Evolutionary conservation across 1,140 invertebrate species (phyloP), one percentile per base, ranked within the genome.

Genomic region (Plectrocnemia conspersa): DNA sequence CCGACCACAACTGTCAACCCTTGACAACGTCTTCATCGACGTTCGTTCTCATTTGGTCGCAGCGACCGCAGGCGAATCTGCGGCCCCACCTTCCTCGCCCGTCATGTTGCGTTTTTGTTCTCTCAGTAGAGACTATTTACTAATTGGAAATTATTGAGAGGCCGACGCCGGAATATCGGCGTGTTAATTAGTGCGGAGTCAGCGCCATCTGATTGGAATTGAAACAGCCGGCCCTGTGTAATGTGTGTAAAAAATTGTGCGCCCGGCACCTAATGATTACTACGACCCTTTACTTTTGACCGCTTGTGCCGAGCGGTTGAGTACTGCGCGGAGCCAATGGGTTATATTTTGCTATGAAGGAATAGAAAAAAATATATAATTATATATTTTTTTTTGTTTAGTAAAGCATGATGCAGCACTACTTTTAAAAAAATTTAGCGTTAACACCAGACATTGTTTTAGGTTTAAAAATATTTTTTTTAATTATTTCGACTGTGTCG

Each of bases 131-230:
- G 11, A 40, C 10, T 16, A 38, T 38, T 38, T 38, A 16, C 24
- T 58, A 58, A 58, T 58, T 58, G 38, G 49, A 49, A 58, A 58
- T 44, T 44, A 52, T 41, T 44, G 40, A 16, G 27, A 25, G 13
- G 6, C 27, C 15, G 24, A 18, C 44, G 32, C 11, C 29, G 2
- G 22, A 33, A 49, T 23, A 40, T 15, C 11, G 42, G 15, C 46
- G 18, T 18, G 50, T 58, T 58, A 58, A 58, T 58, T 58, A 58
- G 56, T 10, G 24, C 29, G 19, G 29, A 55, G 42, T 55, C 53
- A 54, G 46, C 50, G 45, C 56, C 56, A 54, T 58, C 50, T 58
- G 56, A 58, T 58, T 32, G 52, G 56, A 58, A 58, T 58, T 58
- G 56, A 58, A 54, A 58, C 50, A 52, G 21, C 16, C 46, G 44